phyloP scores from a whole-genome alignment of 2,797 vertebrate species.

The Vespertilio murinus region DNA sequence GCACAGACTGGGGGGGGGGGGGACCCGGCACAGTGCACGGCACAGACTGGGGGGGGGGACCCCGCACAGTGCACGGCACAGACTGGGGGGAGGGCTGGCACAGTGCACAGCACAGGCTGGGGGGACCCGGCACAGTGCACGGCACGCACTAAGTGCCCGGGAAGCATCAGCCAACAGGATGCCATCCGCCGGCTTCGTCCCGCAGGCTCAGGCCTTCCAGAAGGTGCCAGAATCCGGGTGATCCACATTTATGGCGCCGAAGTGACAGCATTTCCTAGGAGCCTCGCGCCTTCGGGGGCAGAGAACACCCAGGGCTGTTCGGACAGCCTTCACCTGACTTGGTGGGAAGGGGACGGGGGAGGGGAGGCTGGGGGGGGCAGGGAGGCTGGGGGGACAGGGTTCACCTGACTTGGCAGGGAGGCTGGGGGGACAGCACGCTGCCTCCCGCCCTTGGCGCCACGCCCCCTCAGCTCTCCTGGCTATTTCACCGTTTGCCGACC shows the following conservation, averaged over 20 bases:
- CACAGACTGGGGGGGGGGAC: fast-evolving
- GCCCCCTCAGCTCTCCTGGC: slow-evolving; percentile 58
- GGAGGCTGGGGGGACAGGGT: background rate
- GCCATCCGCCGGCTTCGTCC: background rate
- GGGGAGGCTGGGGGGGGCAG: background rate
- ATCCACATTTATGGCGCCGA: background rate
- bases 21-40: too few relatives aligned
- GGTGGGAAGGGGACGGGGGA: too few relatives aligned
- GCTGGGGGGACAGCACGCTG: background rate
- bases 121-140: too few relatives aligned
- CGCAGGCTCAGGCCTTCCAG: background rate
- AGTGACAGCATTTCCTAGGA: background rate
- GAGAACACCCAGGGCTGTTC: background rate
- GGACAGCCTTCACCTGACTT: background rate
- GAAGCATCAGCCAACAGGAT: fast-evolving
- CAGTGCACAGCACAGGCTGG: too few relatives aligned
- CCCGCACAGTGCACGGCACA: too few relatives aligned
- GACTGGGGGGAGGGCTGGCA: too few relatives aligned
- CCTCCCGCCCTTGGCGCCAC: slow-evolving; percentile 27
- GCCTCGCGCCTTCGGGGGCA: background rate
- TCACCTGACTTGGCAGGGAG: background rate
- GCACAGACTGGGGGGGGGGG: too few relatives aligned
- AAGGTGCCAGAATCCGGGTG: background rate
- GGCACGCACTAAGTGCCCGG: background rate
- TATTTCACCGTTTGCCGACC: slow-evolving; percentile 80